Percentiles rank a stretch among this genome's conserved stretches.
Evolutionary conservation across 1,140 invertebrate genomes (phyloP).

Genomic region (Ganaspis sp.): DNA sequence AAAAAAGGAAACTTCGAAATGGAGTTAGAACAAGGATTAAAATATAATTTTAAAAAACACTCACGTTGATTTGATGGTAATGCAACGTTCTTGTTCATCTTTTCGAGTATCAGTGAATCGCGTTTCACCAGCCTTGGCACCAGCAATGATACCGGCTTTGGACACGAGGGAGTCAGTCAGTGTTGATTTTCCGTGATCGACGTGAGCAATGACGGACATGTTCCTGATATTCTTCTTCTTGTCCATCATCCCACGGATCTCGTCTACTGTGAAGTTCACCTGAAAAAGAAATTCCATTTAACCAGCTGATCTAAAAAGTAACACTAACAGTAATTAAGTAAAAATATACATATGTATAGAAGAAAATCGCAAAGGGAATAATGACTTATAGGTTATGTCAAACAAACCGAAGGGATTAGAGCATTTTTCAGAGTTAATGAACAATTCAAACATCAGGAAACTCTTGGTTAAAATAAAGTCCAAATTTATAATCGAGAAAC

Average conservation of each 20-base stretch:
- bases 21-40: too few species aligned
- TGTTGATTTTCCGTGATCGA: conserved; percentile 99
- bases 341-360: not conserved
- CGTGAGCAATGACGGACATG: conserved; percentile 99
- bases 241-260: conserved; percentile 99
- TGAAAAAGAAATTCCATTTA: conserved; percentile 70
- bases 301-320: not conserved
- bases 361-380: too few species aligned
- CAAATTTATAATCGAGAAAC: not conserved
- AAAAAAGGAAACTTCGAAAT: too few species aligned
- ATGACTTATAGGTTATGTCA: not conserved
- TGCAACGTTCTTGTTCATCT: conserved; percentile 99
- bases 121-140: conserved; percentile 98
- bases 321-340: not conserved
- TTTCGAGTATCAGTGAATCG: conserved; percentile 99
- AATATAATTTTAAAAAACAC: conserved; percentile 66
- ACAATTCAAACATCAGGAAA: too few species aligned
- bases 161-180: conserved; percentile 99
- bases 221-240: conserved; percentile 99
- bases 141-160: conserved; percentile 99
- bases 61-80: conserved; percentile 99
- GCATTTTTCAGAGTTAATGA: too few species aligned
- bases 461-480: not conserved
- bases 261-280: conserved; percentile 99
- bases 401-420: too few species aligned